Evolutionary conservation across 2,797 vertebrate genomes (phyloP), one percentile per base, ranked within the genome.

Genomic region (Anabacerthia variegaticeps): DNA sequence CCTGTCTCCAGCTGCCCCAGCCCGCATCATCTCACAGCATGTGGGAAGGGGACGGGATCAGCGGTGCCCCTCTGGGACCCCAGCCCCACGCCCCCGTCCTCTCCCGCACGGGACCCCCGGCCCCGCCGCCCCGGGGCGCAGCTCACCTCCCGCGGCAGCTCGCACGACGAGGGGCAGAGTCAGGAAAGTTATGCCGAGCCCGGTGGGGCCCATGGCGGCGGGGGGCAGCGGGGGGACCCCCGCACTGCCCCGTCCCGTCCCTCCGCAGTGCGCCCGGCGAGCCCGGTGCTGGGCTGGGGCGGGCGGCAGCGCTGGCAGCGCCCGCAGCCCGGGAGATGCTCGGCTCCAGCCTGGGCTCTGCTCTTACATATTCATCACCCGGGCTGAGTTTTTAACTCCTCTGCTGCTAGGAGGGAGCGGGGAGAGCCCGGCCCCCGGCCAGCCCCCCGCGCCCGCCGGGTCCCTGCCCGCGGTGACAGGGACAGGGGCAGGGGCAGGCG

Each of bases 311-410:
- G 37, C 89, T 92, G 82, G 75, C 92, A 95, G 91, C 91, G 71
- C 87, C 90, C 46, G 75, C 85, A 91, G 77, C 86, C 88, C 72
- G 37, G 71, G 95, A 88, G 81, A 87, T 91, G 96, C 81, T 93
- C 79, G 59, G 88, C 93, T 95, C 77, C 93, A 93, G 96, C 94
- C 94, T 94, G 93, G 79, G 91, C 89, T 43, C 75, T 71, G 95
- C 95, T 95, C 85, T 97, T 97, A 96, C 97, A 97, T 97, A 97
- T 96, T 97, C 97, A 96, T 96, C 85, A 84, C 93, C 78, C 93
- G 62, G 94, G 96, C 95, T 95, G 93, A 95, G 94, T 83, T 85
- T 96, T 97, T 97, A 97, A 97, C 97, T 95, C 97, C 94, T 97
- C 95, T 61, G 76, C 92, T 96, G 96, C 96, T 95, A 95, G 94